These are phyloP conservation scores for Mesorhabditis belari DNA, from an alignment of 2,888 invertebrate genomes.

Conservation along the genomic window DNA sequence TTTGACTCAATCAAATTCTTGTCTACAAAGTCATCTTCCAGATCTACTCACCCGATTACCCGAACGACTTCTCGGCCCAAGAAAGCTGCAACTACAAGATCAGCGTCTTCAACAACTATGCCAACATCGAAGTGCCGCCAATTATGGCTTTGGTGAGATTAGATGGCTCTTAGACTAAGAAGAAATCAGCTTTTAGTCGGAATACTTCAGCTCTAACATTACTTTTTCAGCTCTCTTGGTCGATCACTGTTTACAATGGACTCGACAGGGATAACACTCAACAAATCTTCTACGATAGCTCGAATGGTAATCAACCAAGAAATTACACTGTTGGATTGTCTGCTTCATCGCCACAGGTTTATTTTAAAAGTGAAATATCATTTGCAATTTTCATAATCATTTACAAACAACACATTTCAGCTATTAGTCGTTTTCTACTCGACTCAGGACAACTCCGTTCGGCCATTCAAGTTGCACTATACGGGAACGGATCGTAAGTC, in stretches of 20 bases:
- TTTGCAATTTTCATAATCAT: background rate
- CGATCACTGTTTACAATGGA: background rate
- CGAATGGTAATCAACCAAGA: no score
- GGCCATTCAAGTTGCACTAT: background rate
- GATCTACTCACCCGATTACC: background rate
- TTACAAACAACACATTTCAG: background rate
- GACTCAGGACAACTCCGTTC: background rate
- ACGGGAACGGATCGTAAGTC: background rate
- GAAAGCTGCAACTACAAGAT: background rate
- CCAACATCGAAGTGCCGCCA: background rate
- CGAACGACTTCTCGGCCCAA: background rate
- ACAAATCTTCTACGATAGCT: no score
- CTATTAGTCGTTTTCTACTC: background rate
- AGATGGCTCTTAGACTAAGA: background rate
- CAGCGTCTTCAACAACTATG: background rate
- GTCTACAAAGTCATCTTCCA: background rate
- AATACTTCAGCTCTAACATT: no score
- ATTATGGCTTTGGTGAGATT: background rate
- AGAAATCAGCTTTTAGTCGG: background rate
- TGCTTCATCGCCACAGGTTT: background rate
- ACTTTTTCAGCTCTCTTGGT: no score
- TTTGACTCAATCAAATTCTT: background rate
- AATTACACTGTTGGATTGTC: background rate
- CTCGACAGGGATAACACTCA: background rate
- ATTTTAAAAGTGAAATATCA: background rate